These are phyloP conservation scores for Phyllostomus discolor DNA, from an alignment of 2,113 vertebrate genomes.

Conservation along the genomic window DNA sequence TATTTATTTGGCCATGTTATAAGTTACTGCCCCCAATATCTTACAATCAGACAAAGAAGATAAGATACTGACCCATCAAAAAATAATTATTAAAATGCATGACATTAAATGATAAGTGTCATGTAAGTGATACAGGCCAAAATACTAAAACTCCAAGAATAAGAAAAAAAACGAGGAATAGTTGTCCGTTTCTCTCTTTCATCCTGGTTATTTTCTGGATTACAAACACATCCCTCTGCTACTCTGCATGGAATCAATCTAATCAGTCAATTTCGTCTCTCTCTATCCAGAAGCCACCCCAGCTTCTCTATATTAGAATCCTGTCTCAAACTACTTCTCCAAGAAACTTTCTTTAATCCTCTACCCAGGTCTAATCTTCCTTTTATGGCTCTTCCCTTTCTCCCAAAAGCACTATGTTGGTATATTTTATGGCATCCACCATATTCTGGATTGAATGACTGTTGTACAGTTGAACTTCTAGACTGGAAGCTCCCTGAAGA, in stretches of 20 bases:
- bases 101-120: not conserved
- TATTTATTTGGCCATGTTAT: constrained; percentile 10
- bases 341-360: constrained; percentile 33
- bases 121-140: not conserved
- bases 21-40: not conserved
- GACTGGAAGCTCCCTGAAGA: not conserved
- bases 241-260: not conserved
- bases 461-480: not conserved
- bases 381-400: not conserved
- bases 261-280: not conserved
- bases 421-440: not conserved
- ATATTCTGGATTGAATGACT: not conserved
- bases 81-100: not conserved
- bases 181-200: not conserved
- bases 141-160: not conserved
- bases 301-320: not conserved
- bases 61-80: not conserved
- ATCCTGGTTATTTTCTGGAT: not conserved
- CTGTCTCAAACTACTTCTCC: not conserved
- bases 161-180: not conserved
- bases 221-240: not conserved
- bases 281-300: not conserved
- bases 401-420: not conserved
- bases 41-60: not conserved
- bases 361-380: not conserved